Evolutionary conservation across 1,140 invertebrate genomes (phyloP), one percentile per base, ranked within the genome.

Genomic region (Aphaenogaster floridana): DNA sequence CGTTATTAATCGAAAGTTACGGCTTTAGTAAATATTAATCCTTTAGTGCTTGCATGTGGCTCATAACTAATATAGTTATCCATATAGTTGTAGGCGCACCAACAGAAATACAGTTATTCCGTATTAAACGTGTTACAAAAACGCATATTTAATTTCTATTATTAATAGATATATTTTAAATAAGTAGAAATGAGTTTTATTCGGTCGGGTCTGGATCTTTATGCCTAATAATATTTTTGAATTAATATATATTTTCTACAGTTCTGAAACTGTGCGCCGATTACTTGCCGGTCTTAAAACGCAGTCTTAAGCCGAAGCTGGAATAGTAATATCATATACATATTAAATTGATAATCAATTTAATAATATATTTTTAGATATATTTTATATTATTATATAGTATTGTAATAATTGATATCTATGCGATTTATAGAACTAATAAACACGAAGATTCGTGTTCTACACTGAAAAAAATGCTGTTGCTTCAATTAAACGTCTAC

Each of bases 1-100:
- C 11, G 11, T 69, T 69, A 45, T 45, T 50, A 50, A 69, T 69
- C 42, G 42, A 69, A 69, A 50, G 66, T 6, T 17, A 50, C 66
- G 11, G 11, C 45, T 69, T 50, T 8, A 45, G 11, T 21, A 42
- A 66, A 68, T 48, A 69, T 50, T 50, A 50, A 69, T 50, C 21
- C 45, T 15, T 45, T 69, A 45, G 11, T 17, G 42, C 36, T 45
- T 8, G 64, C 36, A n/a, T 9, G 28, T 28, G 1, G 17, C n/a
- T 48, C n/a, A 7, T 36, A 42, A n/a, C 17, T 66, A 66, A 66
- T 66, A 2, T 34, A 15, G n/a, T n/a, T 1, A 6, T 69, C 13
- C 39, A 21, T 28, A 28, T 28, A 28, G 28, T 68, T 45, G 36
- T 68, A 7, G 39, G 7, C 15, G 17, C 9, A 6, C 1, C 1